These are phyloP conservation scores for Trichogramma pretiosum DNA, from an alignment of 1,140 invertebrate genomes.

Conservation along the genomic window DNA sequence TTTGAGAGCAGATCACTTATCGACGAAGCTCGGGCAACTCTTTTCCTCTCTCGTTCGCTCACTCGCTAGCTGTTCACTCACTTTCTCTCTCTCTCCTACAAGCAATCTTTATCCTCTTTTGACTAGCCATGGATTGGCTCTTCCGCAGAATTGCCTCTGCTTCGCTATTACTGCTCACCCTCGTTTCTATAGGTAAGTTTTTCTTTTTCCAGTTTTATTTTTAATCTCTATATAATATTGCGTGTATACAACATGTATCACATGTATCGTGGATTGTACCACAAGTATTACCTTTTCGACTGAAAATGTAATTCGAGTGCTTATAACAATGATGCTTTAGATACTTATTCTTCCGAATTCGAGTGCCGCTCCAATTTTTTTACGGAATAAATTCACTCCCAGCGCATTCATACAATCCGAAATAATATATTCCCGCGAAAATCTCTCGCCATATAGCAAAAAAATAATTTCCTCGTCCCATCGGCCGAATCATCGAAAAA, in stretches of 20 bases:
- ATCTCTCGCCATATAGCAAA: too few species aligned
- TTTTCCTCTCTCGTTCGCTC: background rate
- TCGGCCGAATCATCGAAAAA: too few species aligned
- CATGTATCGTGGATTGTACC: background rate
- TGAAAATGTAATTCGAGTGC: conserved; percentile 1
- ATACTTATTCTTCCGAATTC: conserved; percentile 3
- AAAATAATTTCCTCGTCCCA: too few species aligned
- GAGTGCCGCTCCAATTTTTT: too few species aligned
- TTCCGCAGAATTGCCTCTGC: conserved; percentile 10
- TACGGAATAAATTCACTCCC: too few species aligned
- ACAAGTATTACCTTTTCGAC: background rate
- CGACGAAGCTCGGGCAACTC: conserved; percentile 18
- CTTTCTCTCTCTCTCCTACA: conserved; percentile 1
- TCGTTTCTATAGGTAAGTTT: conserved; percentile 11
- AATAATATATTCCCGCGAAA: too few species aligned
- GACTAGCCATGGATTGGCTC: conserved; percentile 18
- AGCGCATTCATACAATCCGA: too few species aligned
- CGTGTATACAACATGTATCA: background rate
- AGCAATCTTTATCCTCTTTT: conserved; percentile 17
- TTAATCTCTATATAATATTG: background rate
- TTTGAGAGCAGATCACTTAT: conserved; percentile 17
- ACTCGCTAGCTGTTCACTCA: background rate
- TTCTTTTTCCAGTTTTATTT: background rate
- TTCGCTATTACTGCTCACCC: conserved; percentile 6
- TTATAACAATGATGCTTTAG: background rate